Conservation (phyloP, 2,113 vertebrate genomes). For the Seriola quinqueradiata region DNA sequence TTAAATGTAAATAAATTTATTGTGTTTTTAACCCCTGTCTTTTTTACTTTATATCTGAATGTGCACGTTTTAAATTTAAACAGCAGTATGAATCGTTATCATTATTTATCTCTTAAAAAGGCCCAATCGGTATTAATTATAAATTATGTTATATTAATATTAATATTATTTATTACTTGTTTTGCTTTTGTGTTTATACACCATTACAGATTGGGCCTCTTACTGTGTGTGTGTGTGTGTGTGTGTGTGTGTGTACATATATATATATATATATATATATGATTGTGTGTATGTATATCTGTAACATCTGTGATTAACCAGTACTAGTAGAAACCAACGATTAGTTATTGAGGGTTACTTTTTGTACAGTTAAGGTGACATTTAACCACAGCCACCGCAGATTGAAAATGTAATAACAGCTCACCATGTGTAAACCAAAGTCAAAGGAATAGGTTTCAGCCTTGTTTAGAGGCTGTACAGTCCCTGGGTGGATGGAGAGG, state of each 20-base stretch:
- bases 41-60: not conserved
- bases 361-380: not conserved
- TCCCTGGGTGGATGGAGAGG: conserved; percentile 37
- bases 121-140: not conserved
- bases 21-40: not conserved
- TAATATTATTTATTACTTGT: not conserved
- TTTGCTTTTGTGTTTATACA: no score
- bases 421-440: conserved; percentile 37
- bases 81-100: not conserved
- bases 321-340: not conserved
- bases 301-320: conserved; percentile 10
- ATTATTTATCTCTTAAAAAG: not conserved
- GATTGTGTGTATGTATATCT: not conserved
- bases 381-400: not conserved
- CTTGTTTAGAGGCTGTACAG: conserved; percentile 15
- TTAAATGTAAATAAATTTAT: not conserved
- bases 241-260: no score
- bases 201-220: no score
- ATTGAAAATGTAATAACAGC: conserved; percentile 19
- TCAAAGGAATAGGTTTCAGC: conserved; percentile 16
- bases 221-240: no score
- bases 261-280: no score
- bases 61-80: not conserved
- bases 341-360: not conserved
- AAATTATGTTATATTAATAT: not conserved